Base-by-base conservation (phyloP, 1,140 invertebrate species). In the Augochlora pura region DNA sequence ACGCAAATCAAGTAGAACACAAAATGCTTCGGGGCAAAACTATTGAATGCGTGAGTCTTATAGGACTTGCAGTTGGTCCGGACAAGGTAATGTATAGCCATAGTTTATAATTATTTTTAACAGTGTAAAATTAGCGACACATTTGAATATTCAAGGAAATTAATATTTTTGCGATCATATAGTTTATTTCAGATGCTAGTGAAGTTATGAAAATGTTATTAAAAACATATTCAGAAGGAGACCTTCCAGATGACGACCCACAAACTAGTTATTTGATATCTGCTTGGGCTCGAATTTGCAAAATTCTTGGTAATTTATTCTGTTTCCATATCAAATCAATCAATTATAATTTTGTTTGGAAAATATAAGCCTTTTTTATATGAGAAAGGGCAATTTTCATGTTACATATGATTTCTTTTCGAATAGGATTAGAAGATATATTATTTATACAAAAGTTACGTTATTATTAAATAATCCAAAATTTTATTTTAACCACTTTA, bases 251-350 rank as follows among this genome's bases (percentile, higher is more conserved):
- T 85, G 98, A 99, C 92, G 98, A 99, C 94, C 98, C 98, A 3
- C 98, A 99, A 93, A 97, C 98, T 38, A 98, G 98, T 18, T 99
- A 99, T 93, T 96, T 99, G 90, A 99, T 99, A 77, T 98, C 98
- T 8, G 98, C 99, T 0, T 99, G 99, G 99, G 98, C 99, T 0
- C 94, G 99, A 87, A 99, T 99, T 91, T 99, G 99, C 93, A 99
- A 99, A 93, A 98, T 99, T 85, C 94, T 99, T 85, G 98, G 97
- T 93, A 94, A 91, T 86, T 38, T 23, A 14, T 69, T 54, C 9
- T 65, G 8, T 54, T 52, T 52, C 54, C 54, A 80, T 21, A 21
- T 54, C 18, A 80, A 18, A 54, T 21, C 16, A 8, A 21, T 54
- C 4, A 18, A 0, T 27, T 69, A 16, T 32, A 63, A 21, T 63